Evolutionary conservation across 2,888 invertebrate genomes (phyloP), one percentile per base, ranked within the genome.

Genomic region (Cataglyphis albicans): DNA sequence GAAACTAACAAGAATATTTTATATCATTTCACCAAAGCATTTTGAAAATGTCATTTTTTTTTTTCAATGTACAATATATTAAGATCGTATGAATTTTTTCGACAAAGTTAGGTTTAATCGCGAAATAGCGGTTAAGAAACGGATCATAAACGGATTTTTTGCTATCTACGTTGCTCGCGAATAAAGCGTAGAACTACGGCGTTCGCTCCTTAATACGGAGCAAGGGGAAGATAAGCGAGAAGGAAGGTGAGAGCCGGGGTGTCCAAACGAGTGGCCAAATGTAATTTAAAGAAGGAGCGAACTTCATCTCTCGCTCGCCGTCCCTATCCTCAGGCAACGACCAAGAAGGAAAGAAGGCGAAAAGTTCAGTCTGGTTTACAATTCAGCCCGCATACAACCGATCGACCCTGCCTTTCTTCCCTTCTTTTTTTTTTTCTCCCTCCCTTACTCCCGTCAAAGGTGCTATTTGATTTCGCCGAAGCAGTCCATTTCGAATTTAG

Each of bases 201-300:
- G 41, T 70, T 78, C 35, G 72, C 35, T 78, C 72, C 41, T 81
- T 81, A 57, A 57, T 12, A 74, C 32, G 3, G 44, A 35, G 12
- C 35, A 25, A 35, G 38, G 48, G 44, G 12, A 67, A 61, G 72
- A 55, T 63, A 63, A 68, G 67, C 61, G 61, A 74, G 67, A 61
- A 82, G 61, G 57, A 38, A 64, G 81, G 72, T 41, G 74, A 81
- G 78, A 67, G 73, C 44, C 63, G 67, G 86, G 88, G 91, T 89
- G 90, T 89, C 91, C 91, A 91, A 91, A 92, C 93, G 92, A 93
- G 92, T 92, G 93, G 93, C 93, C 93, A 93, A 93, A 93, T 93
- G 93, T 93, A 93, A 93, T 93, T 93, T 93, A 93, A 93, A 93
- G 92, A 92, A 92, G 91, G 89, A 92, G 91, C 91, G 90, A 92